Base-by-base conservation (phyloP, 2,113 vertebrate species). In the Barnardius zonarius region DNA sequence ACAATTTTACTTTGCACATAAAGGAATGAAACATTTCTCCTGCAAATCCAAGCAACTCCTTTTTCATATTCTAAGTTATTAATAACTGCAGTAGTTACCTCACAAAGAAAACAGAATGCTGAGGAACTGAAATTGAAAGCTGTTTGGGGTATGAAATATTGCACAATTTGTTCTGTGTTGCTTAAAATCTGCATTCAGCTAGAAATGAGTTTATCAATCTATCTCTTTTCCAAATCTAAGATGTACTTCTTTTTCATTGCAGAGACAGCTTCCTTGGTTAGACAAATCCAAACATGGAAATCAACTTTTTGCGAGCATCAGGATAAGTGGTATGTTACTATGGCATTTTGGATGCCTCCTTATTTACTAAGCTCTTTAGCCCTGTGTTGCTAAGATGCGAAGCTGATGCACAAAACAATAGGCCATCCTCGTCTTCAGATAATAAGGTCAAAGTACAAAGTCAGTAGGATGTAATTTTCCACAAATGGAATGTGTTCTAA, bases 381-480 rank as follows among this genome's bases (percentile, higher is more conserved):
- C 73, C 63, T 13, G 69, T 91, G 95, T 93, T 97, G 97, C 97
- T 96, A 96, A 96, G 97, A 95, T 81, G 94, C 91, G 55, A 73
- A 69, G 61, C 92, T 81, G 95, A 39, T 88, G 88, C 92, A 87
- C 92, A 69, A 44, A 93, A 92, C 96, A 92, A 63, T 41, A 57
- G 92, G 54, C 84, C 84, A 24, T 83, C 66, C 87, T 68, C 24
- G 37, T 39, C 95, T 80, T n/a, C 83, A 85, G 73, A 85, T 72
- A 93, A 76, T 18, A 74, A 86, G 66, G 95, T 84, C 86, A 66
- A 75, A 86, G 88, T 69, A 64, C 68, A 44, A 48, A 88, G 35
- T 37, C 66, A 88, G 76, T 43, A 77, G 79, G 66, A 91, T 72
- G 82, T 23, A 17, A 46, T 88, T 86, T 90, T 72, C 48, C 55